Percentiles rank a stretch among this genome's conserved stretches.
These are phyloP conservation scores for Gambusia affinis DNA, from an alignment of 2,113 vertebrate species.

Conservation along the genomic window DNA sequence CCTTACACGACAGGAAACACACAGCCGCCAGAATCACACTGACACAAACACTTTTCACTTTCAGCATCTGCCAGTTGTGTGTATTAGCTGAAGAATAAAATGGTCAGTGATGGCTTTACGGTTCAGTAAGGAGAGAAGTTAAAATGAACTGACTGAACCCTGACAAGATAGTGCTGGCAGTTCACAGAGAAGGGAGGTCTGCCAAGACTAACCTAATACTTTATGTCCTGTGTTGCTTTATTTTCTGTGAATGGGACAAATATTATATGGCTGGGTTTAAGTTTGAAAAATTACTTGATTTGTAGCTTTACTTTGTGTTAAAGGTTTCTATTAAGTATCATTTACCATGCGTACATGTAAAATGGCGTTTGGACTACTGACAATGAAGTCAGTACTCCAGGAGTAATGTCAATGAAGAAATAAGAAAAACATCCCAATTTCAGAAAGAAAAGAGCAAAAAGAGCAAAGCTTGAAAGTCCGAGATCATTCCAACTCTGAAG, in stretches of 20 bases:
- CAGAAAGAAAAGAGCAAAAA: neutral
- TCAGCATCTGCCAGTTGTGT: slow-evolving; percentile 21
- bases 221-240: neutral
- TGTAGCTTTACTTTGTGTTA: no score
- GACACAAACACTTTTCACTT: slow-evolving; percentile 2
- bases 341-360: no score
- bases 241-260: neutral
- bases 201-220: neutral
- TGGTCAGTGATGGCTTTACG: slow-evolving; percentile 42
- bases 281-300: no score
- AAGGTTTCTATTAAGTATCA: no score
- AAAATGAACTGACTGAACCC: slow-evolving; percentile 30
- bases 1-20: slow-evolving; percentile 5
- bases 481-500: neutral
- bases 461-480: neutral
- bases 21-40: neutral
- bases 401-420: no score
- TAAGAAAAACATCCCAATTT: no score
- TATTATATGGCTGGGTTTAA: neutral
- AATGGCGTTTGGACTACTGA: no score
- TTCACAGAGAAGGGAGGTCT: slow-evolving; percentile 17
- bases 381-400: no score
- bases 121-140: slow-evolving; percentile 39
- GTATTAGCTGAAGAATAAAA: slow-evolving; percentile 20
- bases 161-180: slow-evolving; percentile 21